Evolutionary conservation across 2,797 vertebrate species (phyloP), one percentile per base, ranked within the genome.

Genomic region (Coregonus sp.): DNA sequence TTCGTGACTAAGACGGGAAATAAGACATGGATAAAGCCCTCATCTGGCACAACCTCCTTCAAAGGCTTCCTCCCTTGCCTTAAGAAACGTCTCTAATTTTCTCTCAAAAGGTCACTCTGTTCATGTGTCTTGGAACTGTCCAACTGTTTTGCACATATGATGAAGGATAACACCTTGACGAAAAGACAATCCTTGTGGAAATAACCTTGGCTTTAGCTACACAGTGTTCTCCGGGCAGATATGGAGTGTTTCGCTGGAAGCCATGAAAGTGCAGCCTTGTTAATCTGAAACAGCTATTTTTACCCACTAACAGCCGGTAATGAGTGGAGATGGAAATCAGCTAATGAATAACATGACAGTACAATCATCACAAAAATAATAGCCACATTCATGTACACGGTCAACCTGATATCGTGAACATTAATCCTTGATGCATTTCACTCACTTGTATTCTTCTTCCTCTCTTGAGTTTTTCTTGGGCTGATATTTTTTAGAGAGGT

Each of bases 401-500:
- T 11, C 40, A 47, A 47, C 40, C 9, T 47, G 40, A 47, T 47
- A 47, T 0, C 9, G 9, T 47, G 40, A 47, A 47, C 40, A 47
- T 40, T 70, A 47, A 70, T 70, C 33, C 18, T 33, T 29, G n/a
- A 15, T 4, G 40, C 40, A 47, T 52, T 51, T 67, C 20, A 91
- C 94, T 59, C 88, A 99, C 98, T 95, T 98, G 91, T 95, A 95
- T 59, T 99, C 98, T 14, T 99, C 98, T 40, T 98, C 98, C 74
- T 97, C 96, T 93, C 94, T 95, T 74, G 96, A 96, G 92, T 96
- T 98, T 90, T 96, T 97, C 89, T 99, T 99, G 2, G 96, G 96
- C 65, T 98, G 97, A 80, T 96, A 99, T 89, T 99, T 99, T 94
- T 99, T 99, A 0, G 98, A 97, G 81, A 99, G 95, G 80, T 95